These are phyloP conservation scores for Azemiops feae DNA, from an alignment of 2,113 vertebrate species.

Conservation along the genomic window DNA sequence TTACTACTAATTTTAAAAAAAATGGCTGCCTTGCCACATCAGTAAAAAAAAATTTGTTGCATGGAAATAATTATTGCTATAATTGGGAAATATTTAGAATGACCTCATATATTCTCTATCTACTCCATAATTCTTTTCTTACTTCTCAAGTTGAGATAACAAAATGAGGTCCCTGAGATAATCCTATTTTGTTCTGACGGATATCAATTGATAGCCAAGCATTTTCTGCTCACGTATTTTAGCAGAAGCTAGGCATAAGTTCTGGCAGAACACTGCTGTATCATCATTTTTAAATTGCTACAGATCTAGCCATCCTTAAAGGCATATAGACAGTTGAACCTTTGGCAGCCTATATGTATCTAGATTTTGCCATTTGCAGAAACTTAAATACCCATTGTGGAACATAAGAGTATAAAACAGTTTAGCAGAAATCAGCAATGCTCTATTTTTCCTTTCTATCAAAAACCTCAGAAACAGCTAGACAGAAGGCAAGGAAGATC, in stretches of 20 bases:
- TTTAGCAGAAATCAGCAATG: not conserved
- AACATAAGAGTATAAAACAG: not conserved
- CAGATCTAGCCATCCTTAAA: not conserved
- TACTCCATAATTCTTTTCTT: not conserved
- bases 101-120: not conserved
- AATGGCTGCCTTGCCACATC: not conserved
- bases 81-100: not conserved
- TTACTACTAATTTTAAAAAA: not conserved
- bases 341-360: not conserved
- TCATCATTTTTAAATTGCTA: not conserved
- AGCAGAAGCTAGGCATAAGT: not conserved
- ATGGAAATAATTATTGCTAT: not conserved
- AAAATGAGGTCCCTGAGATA: not conserved
- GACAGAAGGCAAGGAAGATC: not conserved
- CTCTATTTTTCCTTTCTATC: not conserved
- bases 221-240: not conserved
- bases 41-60: not conserved
- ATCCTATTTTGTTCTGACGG: not conserved
- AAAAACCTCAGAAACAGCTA: not conserved
- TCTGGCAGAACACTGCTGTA: not conserved
- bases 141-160: not conserved
- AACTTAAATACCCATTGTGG: not conserved
- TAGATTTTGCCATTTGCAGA: not conserved
- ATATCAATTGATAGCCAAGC: not conserved
- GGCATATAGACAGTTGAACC: not conserved